Evolutionary conservation across 2,888 invertebrate species (phyloP).

Genomic region (Drosophila affinis): DNA sequence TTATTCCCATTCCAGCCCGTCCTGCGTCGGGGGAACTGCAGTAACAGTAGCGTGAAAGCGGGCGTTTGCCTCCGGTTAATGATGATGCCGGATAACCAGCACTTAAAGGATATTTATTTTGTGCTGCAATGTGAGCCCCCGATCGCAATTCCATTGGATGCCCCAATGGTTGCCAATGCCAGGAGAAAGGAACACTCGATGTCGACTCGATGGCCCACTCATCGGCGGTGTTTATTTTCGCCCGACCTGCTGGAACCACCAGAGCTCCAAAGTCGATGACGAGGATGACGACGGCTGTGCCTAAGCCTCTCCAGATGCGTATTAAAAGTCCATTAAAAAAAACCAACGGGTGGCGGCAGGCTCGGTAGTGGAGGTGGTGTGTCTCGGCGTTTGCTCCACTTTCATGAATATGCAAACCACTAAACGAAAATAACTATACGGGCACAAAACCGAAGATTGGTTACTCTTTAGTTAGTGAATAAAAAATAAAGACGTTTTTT

Average conservation of each 20-base stretch:
- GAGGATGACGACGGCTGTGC: constrained; percentile 34
- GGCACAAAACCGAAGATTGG: neutral
- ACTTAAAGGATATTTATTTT: constrained; percentile 76
- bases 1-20: constrained; percentile 22
- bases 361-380: constrained; percentile 1
- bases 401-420: constrained; percentile 58
- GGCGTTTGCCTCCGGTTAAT: constrained; percentile 69
- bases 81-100: constrained; percentile 72
- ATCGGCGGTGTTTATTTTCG: constrained; percentile 45
- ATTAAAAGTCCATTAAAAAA: constrained; percentile 71
- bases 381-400: constrained; percentile 69
- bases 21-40: neutral
- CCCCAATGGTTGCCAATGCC: constrained; percentile 6
- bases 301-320: constrained; percentile 53
- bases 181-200: constrained; percentile 10
- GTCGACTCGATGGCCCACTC: constrained; percentile 45
- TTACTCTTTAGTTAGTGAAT: neutral
- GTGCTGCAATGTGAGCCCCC: constrained; percentile 52
- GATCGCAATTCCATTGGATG: constrained; percentile 14
- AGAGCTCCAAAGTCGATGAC: neutral
- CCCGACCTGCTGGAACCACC: constrained; percentile 23
- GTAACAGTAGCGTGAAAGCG: constrained; percentile 66
- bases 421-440: neutral
- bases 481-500: neutral
- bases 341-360: constrained; percentile 51